A percentile compares a stretch with the other conserved stretches of the same genome.
These are phyloP conservation scores for Meleagris gallopavo DNA, from an alignment of 2,113 vertebrate genomes.

Conservation along the genomic window DNA sequence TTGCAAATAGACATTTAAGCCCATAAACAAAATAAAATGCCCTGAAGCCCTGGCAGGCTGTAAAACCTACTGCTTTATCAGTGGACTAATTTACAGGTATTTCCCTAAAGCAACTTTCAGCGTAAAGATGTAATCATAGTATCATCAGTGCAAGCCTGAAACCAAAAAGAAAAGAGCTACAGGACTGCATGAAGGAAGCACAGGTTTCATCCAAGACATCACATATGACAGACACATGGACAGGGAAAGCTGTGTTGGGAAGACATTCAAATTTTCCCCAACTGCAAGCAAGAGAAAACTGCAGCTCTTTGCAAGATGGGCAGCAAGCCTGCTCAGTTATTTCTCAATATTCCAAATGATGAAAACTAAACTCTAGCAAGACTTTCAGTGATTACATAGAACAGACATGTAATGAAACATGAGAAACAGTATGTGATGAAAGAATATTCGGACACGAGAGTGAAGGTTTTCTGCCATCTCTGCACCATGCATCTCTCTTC, in stretches of 20 bases:
- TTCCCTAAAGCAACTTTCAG: background rate
- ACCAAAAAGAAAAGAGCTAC: background rate
- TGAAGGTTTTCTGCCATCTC: background rate
- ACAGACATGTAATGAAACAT: background rate
- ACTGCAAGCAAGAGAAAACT: background rate
- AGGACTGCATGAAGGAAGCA: background rate
- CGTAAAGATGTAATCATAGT: background rate
- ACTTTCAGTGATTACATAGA: background rate
- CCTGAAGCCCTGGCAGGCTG: background rate
- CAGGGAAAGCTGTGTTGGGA: background rate
- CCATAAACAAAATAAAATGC: background rate
- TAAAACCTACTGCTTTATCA: background rate
- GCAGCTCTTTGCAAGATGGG: background rate
- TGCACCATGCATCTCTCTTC: background rate
- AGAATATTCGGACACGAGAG: background rate
- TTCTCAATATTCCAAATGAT: background rate
- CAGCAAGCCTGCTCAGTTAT: background rate
- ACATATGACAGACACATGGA: background rate
- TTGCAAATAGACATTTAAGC: background rate
- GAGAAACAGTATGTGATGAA: slow-evolving; percentile 12
- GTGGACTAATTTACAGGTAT: background rate
- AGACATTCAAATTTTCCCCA: background rate
- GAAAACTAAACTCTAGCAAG: background rate
- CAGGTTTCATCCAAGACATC: background rate
- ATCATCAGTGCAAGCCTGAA: background rate